Evolutionary conservation across 2,797 vertebrate genomes (phyloP), one percentile per base, ranked within the genome.

Genomic region (Vireo griseus): DNA sequence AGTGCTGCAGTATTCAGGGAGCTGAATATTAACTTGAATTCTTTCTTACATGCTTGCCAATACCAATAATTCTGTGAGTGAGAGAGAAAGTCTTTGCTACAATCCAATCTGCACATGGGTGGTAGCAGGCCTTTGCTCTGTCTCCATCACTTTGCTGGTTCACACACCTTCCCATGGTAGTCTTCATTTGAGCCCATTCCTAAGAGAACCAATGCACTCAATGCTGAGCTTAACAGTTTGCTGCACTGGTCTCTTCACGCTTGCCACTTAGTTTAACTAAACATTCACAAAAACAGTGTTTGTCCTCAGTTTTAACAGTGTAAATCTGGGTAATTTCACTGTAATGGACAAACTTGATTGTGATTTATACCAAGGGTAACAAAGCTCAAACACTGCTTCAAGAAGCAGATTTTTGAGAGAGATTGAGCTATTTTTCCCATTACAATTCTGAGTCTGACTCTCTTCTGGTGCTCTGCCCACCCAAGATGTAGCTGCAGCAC

Each of bases 61-160:
- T 44, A 37, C 31, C 22, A 90, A 22, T 67, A 58, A 44, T 47
- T 69, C 63, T 66, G 0, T 58, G 39, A 31, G 2, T 25, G 22
- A 15, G 61, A 63, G 68, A 63, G 28, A 74, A 73, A 65, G 71
- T 17, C 67, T 87, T 58, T 62, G 16, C 73, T 59, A 76, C 40
- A 77, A 59, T 25, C 8, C 4, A 8, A 61, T 79, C 3, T 4
- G 45, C 1, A 2, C 4, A 0, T n/a, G n/a, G 35, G 4, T 45
- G 16, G 47, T 44, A 26, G 33, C 15, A 47, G 21, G 51, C 29
- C 74, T 74, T 62, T 39, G 5, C 26, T 50, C 35, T 44, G 31
- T n/a, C 26, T 74, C 67, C 61, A 50, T 40, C 40, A 28, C 19
- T 75, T n/a, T 31, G 16, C 50, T 57, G 39, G 33, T 62, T 68